A percentile compares a stretch with the other conserved stretches of the same genome.
Evolutionary conservation across 2,113 vertebrate genomes (phyloP).

Genomic region (Setophaga kirtlandii): DNA sequence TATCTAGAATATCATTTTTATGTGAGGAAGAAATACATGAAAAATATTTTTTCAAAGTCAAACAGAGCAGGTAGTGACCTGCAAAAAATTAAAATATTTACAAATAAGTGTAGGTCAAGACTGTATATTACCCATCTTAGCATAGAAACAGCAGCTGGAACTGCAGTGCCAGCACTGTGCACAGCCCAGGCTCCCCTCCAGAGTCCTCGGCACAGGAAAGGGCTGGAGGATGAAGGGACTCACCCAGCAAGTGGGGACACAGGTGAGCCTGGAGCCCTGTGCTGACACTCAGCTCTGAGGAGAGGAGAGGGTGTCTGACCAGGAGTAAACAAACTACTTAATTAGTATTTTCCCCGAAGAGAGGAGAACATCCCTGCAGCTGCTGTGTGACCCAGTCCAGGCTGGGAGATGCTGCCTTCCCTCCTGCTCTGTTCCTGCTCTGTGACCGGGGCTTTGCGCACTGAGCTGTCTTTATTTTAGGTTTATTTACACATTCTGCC

Average conservation of each 20-base stretch:
- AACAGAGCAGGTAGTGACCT: background rate
- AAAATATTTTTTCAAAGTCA: background rate
- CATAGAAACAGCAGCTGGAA: background rate
- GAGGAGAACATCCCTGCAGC: background rate
- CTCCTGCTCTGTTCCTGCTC: background rate
- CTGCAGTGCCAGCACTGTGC: background rate
- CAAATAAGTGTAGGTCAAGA: background rate
- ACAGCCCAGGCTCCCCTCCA: background rate
- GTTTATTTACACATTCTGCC: background rate
- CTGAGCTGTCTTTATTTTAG: rapidly evolving
- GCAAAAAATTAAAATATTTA: background rate
- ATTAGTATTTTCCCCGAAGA: background rate
- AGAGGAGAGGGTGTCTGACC: background rate
- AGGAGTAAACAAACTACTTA: background rate
- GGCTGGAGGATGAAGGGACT: background rate
- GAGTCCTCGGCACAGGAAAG: background rate
- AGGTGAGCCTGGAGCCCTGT: background rate
- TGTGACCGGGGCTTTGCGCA: rapidly evolving
- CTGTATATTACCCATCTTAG: background rate
- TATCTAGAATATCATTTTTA: background rate
- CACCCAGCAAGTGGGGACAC: background rate
- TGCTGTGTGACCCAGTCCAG: background rate
- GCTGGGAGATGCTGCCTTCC: background rate
- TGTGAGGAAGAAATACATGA: background rate
- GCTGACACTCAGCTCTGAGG: background rate